phyloP scores from a whole-genome alignment of 1,140 invertebrate genomes.

The Colletes gigas region DNA sequence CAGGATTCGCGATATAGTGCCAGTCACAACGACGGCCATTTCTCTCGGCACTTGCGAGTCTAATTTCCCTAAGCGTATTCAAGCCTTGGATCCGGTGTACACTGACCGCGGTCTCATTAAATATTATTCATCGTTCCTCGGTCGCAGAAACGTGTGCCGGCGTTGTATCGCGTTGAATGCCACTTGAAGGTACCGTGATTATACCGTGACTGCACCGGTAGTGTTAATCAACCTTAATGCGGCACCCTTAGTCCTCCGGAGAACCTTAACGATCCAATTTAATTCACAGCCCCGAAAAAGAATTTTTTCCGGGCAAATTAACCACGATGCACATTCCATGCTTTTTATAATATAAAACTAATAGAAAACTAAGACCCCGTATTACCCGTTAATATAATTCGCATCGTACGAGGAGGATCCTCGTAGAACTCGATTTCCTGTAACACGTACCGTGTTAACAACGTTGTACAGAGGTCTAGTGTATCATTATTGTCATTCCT shows the following conservation, averaged over 20 bases:
- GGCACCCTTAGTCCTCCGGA: neutral
- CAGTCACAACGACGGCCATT: conserved; percentile 1
- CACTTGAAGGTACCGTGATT: neutral
- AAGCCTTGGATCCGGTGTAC: neutral
- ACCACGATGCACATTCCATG: too few species aligned
- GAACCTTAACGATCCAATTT: neutral
- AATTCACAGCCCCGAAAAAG: neutral
- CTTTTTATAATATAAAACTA: too few species aligned
- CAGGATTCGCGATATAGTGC: neutral
- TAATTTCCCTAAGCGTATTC: conserved; percentile 39
- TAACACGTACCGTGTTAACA: too few species aligned
- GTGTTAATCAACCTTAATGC: neutral
- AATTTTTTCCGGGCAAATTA: too few species aligned
- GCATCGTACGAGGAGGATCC: too few species aligned
- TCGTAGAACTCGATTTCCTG: too few species aligned
- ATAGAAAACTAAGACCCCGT: too few species aligned
- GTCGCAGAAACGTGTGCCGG: neutral
- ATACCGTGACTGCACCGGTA: neutral
- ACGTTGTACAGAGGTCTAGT: too few species aligned
- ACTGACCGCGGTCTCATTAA: conserved; percentile 22
- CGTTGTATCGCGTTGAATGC: conserved; percentile 1
- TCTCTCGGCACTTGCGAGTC: conserved; percentile 21
- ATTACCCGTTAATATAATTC: too few species aligned
- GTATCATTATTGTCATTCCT: too few species aligned
- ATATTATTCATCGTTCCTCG: conserved; percentile 14